Conservation (phyloP, 2,113 vertebrate species). For the Paramisgurnus dabryanus region DNA sequence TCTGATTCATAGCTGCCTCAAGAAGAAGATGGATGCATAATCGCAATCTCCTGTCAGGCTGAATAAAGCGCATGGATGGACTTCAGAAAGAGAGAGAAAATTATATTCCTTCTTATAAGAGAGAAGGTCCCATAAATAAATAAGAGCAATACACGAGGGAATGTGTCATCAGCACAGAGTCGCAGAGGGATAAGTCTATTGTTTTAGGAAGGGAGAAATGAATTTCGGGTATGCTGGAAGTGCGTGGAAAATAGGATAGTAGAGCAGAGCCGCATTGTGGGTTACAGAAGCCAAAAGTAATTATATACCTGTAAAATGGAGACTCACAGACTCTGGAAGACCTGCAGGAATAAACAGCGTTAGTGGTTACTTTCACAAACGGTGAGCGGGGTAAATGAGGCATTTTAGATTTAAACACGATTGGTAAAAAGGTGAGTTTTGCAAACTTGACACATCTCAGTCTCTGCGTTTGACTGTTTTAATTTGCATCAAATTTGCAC, state of each 20-base stretch:
- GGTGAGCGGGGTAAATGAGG: not conserved
- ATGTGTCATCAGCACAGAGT: constrained; percentile 20
- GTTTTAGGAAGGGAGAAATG: constrained; percentile 37
- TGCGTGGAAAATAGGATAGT: not conserved
- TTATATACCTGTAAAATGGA: constrained; percentile 91
- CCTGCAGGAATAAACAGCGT: constrained; percentile 72
- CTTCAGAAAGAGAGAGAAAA: constrained; percentile 30
- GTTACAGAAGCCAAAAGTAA: constrained; percentile 11
- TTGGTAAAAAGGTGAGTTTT: constrained; percentile 2
- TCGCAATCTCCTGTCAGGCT: constrained; percentile 21
- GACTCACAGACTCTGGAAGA: constrained; percentile 87
- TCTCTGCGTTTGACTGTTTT: not conserved
- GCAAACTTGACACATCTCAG: not conserved
- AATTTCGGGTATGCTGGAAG: constrained; percentile 38
- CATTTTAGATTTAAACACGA: not conserved
- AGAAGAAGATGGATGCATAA: constrained; percentile 32
- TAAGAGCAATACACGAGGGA: constrained; percentile 15
- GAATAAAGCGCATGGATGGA: constrained; percentile 35
- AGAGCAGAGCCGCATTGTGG: not conserved
- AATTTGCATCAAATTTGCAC: not conserved
- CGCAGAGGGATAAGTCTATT: constrained; percentile 45
- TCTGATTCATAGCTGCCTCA: constrained; percentile 16
- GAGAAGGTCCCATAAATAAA: constrained; percentile 49
- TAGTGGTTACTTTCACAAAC: constrained; percentile 32
- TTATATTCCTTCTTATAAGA: constrained; percentile 20